These are phyloP conservation scores for Plumapathes pennacea DNA, from an alignment of 92 coral and sea anemone species.

Conservation along the genomic window DNA sequence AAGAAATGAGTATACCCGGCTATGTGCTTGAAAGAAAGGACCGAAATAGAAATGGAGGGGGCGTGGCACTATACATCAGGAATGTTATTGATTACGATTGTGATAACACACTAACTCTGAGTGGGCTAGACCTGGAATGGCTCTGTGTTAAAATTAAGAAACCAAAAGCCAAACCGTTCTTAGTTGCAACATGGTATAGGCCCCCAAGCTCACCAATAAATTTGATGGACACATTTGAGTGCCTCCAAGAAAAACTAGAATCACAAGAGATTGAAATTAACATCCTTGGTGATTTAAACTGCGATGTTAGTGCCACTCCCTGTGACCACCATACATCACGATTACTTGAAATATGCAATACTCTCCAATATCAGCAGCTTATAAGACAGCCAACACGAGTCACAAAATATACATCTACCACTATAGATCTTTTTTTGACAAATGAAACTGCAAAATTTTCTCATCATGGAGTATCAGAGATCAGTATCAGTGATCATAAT, in stretches of 20 bases:
- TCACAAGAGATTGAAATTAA: constrained; percentile 6
- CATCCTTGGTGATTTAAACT: constrained; percentile 8
- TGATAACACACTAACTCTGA: constrained; percentile 3
- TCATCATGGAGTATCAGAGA: constrained; percentile 26
- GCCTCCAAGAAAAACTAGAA: constrained; percentile 6
- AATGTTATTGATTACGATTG: neutral
- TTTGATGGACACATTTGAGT: constrained; percentile 7
- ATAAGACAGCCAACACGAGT: constrained; percentile 9
- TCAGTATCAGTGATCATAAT: constrained; percentile 18
- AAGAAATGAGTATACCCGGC: constrained; percentile 10
- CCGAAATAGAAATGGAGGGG: constrained; percentile 14
- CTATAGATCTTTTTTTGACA: constrained; percentile 9
- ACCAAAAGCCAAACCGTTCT: neutral
- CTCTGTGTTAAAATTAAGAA: constrained; percentile 1
- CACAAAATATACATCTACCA: constrained; percentile 1
- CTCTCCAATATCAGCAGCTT: constrained; percentile 4
- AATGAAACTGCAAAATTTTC: constrained; percentile 5
- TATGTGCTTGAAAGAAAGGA: constrained; percentile 8
- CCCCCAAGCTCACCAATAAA: constrained; percentile 3
- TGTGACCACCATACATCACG: constrained; percentile 11
- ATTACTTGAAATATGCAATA: constrained; percentile 5
- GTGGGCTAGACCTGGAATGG: neutral
- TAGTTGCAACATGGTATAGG: constrained; percentile 10
- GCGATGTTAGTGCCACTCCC: too few relatives aligned
- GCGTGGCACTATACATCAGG: constrained; percentile 5